Percentiles rank a stretch among this genome's conserved stretches.
phyloP scores from a whole-genome alignment of 2,888 invertebrate genomes.

The Diarsia mendica region DNA sequence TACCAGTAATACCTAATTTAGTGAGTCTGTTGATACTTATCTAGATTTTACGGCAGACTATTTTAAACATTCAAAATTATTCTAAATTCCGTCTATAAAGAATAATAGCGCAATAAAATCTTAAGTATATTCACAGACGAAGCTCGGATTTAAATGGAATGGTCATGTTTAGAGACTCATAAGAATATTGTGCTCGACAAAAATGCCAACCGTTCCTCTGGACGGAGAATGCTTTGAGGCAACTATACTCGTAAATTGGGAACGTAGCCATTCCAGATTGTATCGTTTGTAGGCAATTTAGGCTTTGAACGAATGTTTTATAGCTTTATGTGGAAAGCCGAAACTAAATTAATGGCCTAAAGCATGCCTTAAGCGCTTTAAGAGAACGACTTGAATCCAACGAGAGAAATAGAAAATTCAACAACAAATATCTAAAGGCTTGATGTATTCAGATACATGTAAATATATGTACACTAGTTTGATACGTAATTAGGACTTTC shows the following conservation, averaged over 20 bases:
- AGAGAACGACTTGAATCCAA: conserved; percentile 41
- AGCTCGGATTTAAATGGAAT: conserved; percentile 83
- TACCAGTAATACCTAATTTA: conserved; percentile 60
- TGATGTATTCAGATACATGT: conserved; percentile 48
- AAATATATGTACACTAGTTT: conserved; percentile 51
- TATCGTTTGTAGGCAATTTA: conserved; percentile 83
- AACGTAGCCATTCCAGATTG: conserved; percentile 81
- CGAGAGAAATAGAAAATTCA: conserved; percentile 25
- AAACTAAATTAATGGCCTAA: conserved; percentile 51
- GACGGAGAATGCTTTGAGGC: conserved; percentile 81
- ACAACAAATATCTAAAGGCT: conserved; percentile 37
- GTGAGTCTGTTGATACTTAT: conserved; percentile 65
- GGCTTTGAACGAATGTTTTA: conserved; percentile 77
- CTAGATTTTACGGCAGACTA: conserved; percentile 70
- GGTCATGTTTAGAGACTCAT: conserved; percentile 86
- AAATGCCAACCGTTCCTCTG: conserved; percentile 81
- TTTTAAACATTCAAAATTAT: conserved; percentile 71
- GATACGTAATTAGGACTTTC: conserved; percentile 61
- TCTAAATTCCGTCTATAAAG: conserved; percentile 74
- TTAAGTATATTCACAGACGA: conserved; percentile 80
- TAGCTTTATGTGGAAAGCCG: conserved; percentile 69
- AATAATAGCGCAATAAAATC: conserved; percentile 83
- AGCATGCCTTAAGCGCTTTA: conserved; percentile 40
- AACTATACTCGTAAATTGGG: conserved; percentile 84
- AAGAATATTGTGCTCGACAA: conserved; percentile 83